These are phyloP conservation scores for Myripristis murdjan DNA, from an alignment of 2,797 vertebrate species.

Conservation along the genomic window DNA sequence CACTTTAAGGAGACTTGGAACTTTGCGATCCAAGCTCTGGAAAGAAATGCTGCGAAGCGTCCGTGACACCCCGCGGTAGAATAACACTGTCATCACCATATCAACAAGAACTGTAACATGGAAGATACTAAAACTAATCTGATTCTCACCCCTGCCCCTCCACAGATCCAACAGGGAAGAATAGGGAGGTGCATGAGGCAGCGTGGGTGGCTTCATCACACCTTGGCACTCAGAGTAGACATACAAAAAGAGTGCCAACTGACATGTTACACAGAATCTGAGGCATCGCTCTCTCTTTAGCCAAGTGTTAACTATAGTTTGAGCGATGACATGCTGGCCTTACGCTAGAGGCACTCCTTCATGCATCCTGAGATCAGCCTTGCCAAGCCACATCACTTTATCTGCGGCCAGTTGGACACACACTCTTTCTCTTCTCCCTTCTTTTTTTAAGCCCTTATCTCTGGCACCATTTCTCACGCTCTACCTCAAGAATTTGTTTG, in stretches of 20 bases:
- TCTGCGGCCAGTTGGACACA: constrained; percentile 25
- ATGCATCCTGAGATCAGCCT: constrained; percentile 57
- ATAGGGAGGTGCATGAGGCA: constrained; percentile 14
- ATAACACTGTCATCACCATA: constrained; percentile 28
- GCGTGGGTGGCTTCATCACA: constrained; percentile 56
- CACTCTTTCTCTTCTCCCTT: not conserved
- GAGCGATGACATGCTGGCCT: constrained; percentile 52
- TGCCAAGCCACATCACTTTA: constrained; percentile 66
- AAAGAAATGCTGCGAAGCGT: constrained; percentile 29
- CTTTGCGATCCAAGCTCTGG: constrained; percentile 42
- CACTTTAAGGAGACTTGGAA: constrained; percentile 53
- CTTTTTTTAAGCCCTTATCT: not conserved
- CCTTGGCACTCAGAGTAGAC: constrained; percentile 46
- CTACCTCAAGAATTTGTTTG: not conserved
- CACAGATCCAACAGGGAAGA: constrained; percentile 18
- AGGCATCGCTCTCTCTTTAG: constrained; percentile 15
- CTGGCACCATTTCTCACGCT: not conserved
- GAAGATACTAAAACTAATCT: constrained; percentile 42
- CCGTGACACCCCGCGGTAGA: constrained; percentile 43
- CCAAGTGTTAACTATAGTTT: constrained; percentile 50
- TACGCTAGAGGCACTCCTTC: constrained; percentile 58
- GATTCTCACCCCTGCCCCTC: constrained; percentile 31
- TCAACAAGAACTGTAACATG: constrained; percentile 14
- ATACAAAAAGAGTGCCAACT: constrained; percentile 30
- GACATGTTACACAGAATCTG: constrained; percentile 8